phyloP scores from a whole-genome alignment of 2,888 invertebrate genomes.

The Lycaena phlaeas region DNA sequence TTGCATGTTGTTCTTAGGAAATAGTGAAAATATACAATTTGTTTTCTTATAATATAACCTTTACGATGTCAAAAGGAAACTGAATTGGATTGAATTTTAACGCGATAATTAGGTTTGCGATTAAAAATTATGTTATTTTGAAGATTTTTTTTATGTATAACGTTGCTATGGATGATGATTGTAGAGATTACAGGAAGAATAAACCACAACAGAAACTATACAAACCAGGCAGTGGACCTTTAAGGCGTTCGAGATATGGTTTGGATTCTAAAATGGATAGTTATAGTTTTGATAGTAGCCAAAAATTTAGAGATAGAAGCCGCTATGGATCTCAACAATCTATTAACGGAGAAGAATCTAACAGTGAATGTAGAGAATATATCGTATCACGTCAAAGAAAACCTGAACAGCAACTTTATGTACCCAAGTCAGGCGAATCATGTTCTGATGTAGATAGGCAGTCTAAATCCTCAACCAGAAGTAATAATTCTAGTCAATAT shows the following conservation, averaged over 20 bases:
- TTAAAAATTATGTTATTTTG: slow-evolving; percentile 31
- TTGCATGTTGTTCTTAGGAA: slow-evolving; percentile 8
- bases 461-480: slow-evolving; percentile 36
- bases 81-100: slow-evolving; percentile 11
- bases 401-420: slow-evolving; percentile 61
- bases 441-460: slow-evolving; percentile 45
- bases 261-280: slow-evolving; percentile 72
- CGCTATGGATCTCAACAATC: slow-evolving; percentile 58
- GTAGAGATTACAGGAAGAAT: slow-evolving; percentile 72
- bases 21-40: slow-evolving; percentile 19
- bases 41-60: slow-evolving; percentile 44
- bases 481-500: slow-evolving; percentile 60
- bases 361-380: slow-evolving; percentile 35
- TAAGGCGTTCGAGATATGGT: slow-evolving; percentile 77
- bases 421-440: slow-evolving; percentile 48
- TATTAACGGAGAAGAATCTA: slow-evolving; percentile 40
- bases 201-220: slow-evolving; percentile 82
- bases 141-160: slow-evolving; percentile 34
- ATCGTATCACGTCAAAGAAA: slow-evolving; percentile 46
- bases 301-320: slow-evolving; percentile 38
- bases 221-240: slow-evolving; percentile 83
- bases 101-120: slow-evolving; percentile 15
- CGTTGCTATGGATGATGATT: slow-evolving; percentile 70
- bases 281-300: slow-evolving; percentile 41
- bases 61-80: slow-evolving; percentile 29